phyloP scores from a whole-genome alignment of 1,140 invertebrate species.

The Polypedilum pembai region DNA sequence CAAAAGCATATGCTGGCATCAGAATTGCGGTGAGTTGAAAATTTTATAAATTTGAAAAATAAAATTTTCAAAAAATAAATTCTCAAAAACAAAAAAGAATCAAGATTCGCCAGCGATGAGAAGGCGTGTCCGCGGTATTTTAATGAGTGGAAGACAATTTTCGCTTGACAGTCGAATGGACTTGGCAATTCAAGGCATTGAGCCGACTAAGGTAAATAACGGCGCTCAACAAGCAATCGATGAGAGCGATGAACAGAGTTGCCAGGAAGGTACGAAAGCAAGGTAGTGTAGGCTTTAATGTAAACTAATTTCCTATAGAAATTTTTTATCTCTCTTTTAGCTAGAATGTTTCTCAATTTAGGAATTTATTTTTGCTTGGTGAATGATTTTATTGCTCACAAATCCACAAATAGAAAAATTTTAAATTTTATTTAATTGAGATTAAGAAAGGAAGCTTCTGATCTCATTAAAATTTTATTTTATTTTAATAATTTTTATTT shows the following conservation, averaged over 20 bases:
- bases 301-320: neutral
- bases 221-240: constrained; percentile 33
- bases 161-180: constrained; percentile 87
- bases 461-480: neutral
- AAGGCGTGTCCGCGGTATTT: constrained; percentile 72
- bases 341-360: too few species aligned
- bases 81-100: constrained; percentile 34
- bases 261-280: constrained; percentile 43
- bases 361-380: neutral
- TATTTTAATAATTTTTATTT: neutral
- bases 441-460: too few species aligned
- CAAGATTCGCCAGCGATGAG: constrained; percentile 58
- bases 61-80: constrained; percentile 29
- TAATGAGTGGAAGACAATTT: constrained; percentile 81
- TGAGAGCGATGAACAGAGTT: constrained; percentile 39
- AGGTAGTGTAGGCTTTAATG: constrained; percentile 36
- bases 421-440: neutral
- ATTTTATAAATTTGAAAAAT: neutral
- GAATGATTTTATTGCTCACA: neutral
- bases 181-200: constrained; percentile 52
- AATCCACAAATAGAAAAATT: neutral
- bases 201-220: constrained; percentile 3
- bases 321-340: too few species aligned
- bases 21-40: constrained; percentile 37
- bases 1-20: constrained; percentile 73